Evolutionary conservation across 2,113 vertebrate genomes (phyloP).

Genomic region (Gopherus evgoodei): DNA sequence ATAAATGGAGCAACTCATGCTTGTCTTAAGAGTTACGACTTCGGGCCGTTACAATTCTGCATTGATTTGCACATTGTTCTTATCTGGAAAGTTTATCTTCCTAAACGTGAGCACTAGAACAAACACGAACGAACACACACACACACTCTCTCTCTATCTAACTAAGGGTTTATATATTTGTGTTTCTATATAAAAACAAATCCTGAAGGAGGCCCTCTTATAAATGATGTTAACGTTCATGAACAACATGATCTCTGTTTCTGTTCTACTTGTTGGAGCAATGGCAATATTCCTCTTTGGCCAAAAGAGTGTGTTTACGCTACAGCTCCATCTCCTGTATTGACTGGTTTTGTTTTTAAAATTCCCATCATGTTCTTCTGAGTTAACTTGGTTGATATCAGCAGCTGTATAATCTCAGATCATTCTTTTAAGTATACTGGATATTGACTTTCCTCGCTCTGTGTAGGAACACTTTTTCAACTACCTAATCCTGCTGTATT

Average conservation of each 20-base stretch:
- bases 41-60: no score
- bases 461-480: not conserved
- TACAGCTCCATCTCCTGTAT: not conserved
- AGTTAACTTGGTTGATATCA: not conserved
- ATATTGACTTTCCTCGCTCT: not conserved
- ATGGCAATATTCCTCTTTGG: no score
- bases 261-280: no score
- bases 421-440: slow-evolving; percentile 4
- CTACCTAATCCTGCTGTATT: not conserved
- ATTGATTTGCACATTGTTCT: not conserved
- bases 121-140: not conserved
- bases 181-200: no score
- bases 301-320: no score
- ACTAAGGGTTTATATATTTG: no score
- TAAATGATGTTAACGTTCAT: not conserved
- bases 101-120: not conserved
- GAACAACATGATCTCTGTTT: no score
- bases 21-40: no score
- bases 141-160: no score
- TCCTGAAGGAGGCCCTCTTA: not conserved
- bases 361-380: not conserved
- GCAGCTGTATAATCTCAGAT: not conserved
- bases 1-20: no score
- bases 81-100: not conserved
- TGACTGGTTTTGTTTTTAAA: not conserved